A percentile compares a stretch with the other conserved stretches of the same genome.
Conservation (phyloP, 2,113 vertebrate genomes). For the Epinephelus fuscoguttatus region DNA sequence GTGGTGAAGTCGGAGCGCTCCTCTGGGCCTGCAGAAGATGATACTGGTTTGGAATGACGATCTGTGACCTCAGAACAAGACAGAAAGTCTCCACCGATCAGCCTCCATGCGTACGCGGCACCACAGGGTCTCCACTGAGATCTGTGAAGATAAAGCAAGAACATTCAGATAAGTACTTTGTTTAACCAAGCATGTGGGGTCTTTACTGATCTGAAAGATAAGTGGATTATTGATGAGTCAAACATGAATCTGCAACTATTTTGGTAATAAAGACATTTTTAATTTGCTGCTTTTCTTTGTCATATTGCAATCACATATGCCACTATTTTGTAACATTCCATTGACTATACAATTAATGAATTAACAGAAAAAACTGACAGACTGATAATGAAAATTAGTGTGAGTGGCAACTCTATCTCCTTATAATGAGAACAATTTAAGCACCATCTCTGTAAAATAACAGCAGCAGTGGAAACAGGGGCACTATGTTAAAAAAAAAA, state of each 20-base stretch:
- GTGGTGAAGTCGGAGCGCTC: slow-evolving; percentile 33
- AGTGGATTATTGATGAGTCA: neutral
- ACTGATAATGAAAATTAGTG: neutral
- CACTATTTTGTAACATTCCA: neutral
- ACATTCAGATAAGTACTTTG: slow-evolving; percentile 23
- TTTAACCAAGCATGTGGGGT: neutral
- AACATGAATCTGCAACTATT: neutral
- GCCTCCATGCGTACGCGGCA: slow-evolving; percentile 54
- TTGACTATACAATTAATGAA: neutral
- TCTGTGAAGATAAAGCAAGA: slow-evolving; percentile 55
- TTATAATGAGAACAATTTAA: neutral
- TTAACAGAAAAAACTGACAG: neutral
- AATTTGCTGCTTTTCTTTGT: neutral
- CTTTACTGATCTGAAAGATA: neutral
- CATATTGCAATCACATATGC: neutral
- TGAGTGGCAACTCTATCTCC: neutral
- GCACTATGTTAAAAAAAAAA: neutral
- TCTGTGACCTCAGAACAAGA: slow-evolving; percentile 62
- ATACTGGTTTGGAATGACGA: slow-evolving; percentile 51
- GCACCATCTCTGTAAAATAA: neutral
- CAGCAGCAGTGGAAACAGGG: neutral
- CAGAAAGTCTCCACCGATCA: slow-evolving; percentile 48
- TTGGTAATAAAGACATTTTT: neutral
- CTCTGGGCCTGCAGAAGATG: slow-evolving; percentile 28
- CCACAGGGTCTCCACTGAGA: slow-evolving; percentile 35